Base-by-base conservation (phyloP, 2,888 invertebrate species). In the Laothoe populi region DNA sequence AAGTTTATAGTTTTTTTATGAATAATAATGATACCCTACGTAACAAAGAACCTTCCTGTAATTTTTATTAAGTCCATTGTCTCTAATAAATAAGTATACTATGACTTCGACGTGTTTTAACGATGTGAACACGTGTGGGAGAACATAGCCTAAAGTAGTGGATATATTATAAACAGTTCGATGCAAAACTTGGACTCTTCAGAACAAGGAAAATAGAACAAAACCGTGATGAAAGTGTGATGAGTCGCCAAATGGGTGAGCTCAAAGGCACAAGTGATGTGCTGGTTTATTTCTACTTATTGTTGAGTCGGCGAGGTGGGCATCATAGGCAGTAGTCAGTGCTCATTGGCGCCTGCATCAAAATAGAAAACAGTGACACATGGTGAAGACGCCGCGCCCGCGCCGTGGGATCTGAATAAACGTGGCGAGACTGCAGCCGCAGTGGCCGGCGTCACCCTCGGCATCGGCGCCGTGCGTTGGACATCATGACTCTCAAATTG, bases 291-390 rank as follows among this genome's bases (percentile, higher is more conserved):
- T 73, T 74, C 58, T 64, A 66, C 65, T 66, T 67, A 64, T 63
- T 66, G 69, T 64, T 65, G 62, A 62, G 68, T 70, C 62, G 66
- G 71, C 70, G 74, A 72, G 71, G 77, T 78, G 75, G 70, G 70
- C 66, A 74, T 78, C 78, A 74, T 74, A 75, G 81, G 75, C 75
- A 70, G 73, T 74, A 76, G 82, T 74, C 75, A 70, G 73, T 74
- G 75, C 74, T 78, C 78, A 79, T 71, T 71, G 86, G 87, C 87
- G 86, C 85, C 87, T 75, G 77, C 69, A 77, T 84, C 70, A 78
- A 87, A 88, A 89, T 90, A 90, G 90, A 88, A 87, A 84, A 83
- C 72, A 70, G 82, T 89, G 88, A 90, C 90, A 87, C 87, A 88
- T 80, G 70, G 70, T 67, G 72, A 75, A 71, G 75, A 77, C 66